Evolutionary conservation across 2,113 vertebrate genomes (phyloP).

Genomic region (Carollia perspicillata): DNA sequence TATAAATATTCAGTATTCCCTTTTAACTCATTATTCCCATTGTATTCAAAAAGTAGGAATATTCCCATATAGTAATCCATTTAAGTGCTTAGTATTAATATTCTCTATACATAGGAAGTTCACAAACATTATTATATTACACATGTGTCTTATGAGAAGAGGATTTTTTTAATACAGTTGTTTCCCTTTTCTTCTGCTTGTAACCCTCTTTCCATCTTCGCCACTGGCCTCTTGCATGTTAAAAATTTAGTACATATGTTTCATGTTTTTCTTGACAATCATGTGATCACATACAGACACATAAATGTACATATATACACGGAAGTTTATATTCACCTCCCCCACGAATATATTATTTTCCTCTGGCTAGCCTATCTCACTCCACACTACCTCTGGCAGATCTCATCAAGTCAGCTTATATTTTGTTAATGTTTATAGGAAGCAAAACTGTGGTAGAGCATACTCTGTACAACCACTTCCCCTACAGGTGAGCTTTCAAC

Average conservation of each 20-base stretch:
- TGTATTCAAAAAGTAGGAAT: neutral
- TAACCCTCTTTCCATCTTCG: neutral
- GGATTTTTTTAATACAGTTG: neutral
- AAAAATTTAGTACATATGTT: neutral
- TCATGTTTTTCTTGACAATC: neutral
- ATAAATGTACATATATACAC: neutral
- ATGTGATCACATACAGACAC: neutral
- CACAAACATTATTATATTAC: neutral
- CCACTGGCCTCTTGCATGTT: neutral
- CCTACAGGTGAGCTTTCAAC: neutral
- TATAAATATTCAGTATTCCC: constrained; percentile 4
- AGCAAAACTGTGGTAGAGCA: neutral
- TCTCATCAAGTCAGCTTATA: neutral
- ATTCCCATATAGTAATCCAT: neutral
- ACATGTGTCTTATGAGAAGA: neutral
- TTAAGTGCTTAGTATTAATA: neutral
- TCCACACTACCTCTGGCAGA: neutral
- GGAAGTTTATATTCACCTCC: neutral
- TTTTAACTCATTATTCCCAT: no score
- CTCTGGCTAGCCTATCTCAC: neutral
- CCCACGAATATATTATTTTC: neutral
- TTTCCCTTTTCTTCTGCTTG: neutral
- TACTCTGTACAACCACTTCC: constrained; percentile 23
- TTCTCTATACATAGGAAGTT: neutral
- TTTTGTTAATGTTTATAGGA: neutral